A percentile compares a stretch with the other conserved stretches of the same genome.
These are phyloP conservation scores for Nasua narica DNA, from an alignment of 2,797 vertebrate genomes.

Conservation along the genomic window DNA sequence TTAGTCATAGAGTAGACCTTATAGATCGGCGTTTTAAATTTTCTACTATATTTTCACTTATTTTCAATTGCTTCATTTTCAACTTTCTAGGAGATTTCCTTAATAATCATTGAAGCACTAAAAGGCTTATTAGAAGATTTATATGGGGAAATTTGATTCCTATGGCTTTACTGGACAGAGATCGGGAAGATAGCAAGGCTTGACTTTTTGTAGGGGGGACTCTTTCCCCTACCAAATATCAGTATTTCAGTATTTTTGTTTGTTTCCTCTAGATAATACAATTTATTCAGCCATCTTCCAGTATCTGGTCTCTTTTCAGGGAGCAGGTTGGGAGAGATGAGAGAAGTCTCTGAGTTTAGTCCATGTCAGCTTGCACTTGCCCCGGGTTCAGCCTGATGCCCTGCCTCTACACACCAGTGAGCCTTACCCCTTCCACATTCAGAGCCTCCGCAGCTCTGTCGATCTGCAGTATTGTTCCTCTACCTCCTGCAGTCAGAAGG, in stretches of 20 bases:
- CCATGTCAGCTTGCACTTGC: rapidly evolving
- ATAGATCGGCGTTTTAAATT: not conserved
- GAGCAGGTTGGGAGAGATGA: not conserved
- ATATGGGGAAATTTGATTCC: not conserved
- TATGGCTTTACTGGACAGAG: not conserved
- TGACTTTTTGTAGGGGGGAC: not conserved
- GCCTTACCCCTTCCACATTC: rapidly evolving
- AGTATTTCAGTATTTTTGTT: not conserved
- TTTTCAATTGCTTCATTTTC: not conserved
- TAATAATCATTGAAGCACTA: not conserved
- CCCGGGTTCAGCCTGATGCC: not conserved
- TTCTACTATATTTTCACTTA: not conserved
- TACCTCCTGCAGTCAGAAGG: not conserved
- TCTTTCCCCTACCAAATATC: not conserved
- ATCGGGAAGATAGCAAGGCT: not conserved
- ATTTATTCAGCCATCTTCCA: not conserved
- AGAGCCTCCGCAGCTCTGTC: not conserved
- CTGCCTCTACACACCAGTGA: rapidly evolving
- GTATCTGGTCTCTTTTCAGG: not conserved
- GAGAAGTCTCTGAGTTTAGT: not conserved
- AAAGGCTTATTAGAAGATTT: not conserved
- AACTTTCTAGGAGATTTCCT: not conserved
- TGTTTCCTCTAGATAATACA: not conserved
- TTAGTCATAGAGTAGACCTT: not conserved
- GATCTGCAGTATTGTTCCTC: not conserved